These are phyloP conservation scores for Cataglyphis cursor DNA, from an alignment of 2,888 invertebrate genomes.

Conservation along the genomic window DNA sequence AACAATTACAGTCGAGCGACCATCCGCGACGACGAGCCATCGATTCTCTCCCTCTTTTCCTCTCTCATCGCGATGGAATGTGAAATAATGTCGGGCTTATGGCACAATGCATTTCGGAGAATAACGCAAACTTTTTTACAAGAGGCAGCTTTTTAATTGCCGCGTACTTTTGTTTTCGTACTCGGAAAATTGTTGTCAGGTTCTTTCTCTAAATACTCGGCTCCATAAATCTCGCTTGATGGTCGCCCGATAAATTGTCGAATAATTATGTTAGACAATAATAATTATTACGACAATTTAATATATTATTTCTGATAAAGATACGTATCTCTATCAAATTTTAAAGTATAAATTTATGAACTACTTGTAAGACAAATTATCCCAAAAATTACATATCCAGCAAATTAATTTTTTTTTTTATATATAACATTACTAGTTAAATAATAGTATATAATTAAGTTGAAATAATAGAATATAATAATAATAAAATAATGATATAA, in stretches of 20 bases:
- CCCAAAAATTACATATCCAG: neutral
- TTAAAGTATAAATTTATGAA: neutral
- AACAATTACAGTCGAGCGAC: constrained; percentile 61
- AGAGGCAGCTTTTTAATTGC: neutral
- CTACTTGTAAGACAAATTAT: neutral
- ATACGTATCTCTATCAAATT: neutral
- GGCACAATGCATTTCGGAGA: constrained; percentile 21
- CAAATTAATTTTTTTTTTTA: neutral
- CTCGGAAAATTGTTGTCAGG: neutral
- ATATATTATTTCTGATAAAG: neutral
- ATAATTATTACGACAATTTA: constrained; percentile 8
- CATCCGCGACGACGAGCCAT: constrained; percentile 60
- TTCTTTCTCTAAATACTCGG: neutral
- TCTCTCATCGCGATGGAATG: constrained; percentile 42
- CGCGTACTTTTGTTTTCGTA: neutral
- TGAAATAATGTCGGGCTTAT: constrained; percentile 24
- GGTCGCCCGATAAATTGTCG: constrained; percentile 19
- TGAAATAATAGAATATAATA: neutral
- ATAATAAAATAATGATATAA: neutral
- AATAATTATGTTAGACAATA: neutral
- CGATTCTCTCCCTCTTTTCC: constrained; percentile 50
- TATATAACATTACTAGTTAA: neutral
- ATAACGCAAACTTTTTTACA: neutral
- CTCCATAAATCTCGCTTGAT: constrained; percentile 13
- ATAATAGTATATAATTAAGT: neutral